A percentile compares a stretch with the other conserved stretches of the same genome.
phyloP scores from a whole-genome alignment of 2,888 invertebrate genomes.

The Acanthoscelides obtectus region DNA sequence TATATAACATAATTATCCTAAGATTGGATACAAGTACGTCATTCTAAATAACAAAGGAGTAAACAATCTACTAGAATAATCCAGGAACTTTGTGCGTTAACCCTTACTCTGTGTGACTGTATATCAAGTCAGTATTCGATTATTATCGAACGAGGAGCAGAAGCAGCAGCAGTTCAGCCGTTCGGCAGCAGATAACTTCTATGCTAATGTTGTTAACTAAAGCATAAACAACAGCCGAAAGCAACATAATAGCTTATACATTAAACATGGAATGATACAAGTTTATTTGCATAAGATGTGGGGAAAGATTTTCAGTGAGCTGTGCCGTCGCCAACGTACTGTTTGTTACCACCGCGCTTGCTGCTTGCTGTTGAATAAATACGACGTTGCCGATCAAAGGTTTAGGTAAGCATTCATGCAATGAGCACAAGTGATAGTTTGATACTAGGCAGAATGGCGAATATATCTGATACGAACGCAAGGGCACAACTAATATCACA shows the following conservation, averaged over 20 bases:
- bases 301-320: constrained; percentile 25
- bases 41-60: too few relatives aligned
- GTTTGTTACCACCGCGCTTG: too few relatives aligned
- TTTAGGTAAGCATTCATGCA: neutral
- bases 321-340: neutral
- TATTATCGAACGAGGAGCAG: constrained; percentile 37
- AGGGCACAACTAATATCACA: too few relatives aligned
- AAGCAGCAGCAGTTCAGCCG: neutral
- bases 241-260: constrained; percentile 46
- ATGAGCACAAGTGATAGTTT: neutral
- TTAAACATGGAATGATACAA: constrained; percentile 45
- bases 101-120: neutral
- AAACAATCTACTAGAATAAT: too few relatives aligned
- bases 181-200: constrained; percentile 31
- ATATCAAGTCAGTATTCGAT: constrained; percentile 32
- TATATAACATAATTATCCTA: too few relatives aligned
- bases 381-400: neutral
- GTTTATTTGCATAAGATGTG: constrained; percentile 44
- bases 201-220: constrained; percentile 44
- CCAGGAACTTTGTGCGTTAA: too few relatives aligned
- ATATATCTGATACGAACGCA: too few relatives aligned
- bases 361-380: neutral
- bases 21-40: too few relatives aligned
- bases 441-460: neutral
- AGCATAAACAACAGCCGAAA: constrained; percentile 45